Conservation (phyloP, 1,140 invertebrate genomes). For the Bombus confusus region DNA sequence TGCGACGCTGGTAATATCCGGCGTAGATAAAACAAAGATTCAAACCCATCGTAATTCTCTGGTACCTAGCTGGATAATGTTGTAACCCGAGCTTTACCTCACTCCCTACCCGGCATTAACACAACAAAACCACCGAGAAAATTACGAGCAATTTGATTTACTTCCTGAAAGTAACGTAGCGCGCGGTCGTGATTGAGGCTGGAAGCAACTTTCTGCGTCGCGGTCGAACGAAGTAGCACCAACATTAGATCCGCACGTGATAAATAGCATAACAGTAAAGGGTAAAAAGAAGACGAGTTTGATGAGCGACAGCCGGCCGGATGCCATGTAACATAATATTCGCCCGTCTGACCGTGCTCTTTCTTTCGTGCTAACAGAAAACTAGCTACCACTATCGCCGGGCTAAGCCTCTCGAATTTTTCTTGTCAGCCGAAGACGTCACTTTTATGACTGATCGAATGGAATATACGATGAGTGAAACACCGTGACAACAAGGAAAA, state of each 20-base stretch:
- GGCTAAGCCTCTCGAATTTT: constrained; percentile 20
- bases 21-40: constrained; percentile 66
- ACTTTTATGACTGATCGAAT: constrained; percentile 41
- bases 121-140: constrained; percentile 57
- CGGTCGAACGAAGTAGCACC: constrained; percentile 36
- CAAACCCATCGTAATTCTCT: constrained; percentile 63
- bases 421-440: neutral
- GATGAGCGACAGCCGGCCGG: constrained; percentile 68
- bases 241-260: constrained; percentile 65
- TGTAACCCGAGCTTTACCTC: constrained; percentile 54
- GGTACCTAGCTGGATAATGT: constrained; percentile 59
- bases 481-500: neutral
- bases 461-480: constrained; percentile 5
- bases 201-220: constrained; percentile 30
- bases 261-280: constrained; percentile 64
- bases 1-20: constrained; percentile 62
- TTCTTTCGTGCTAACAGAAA: constrained; percentile 55
- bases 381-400: constrained; percentile 30
- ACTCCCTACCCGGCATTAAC: constrained; percentile 45
- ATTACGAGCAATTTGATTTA: constrained; percentile 68
- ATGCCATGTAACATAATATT: constrained; percentile 56
- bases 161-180: constrained; percentile 62
- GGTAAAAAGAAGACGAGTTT: constrained; percentile 58
- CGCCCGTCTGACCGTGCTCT: neutral
- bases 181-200: constrained; percentile 57